phyloP scores from a whole-genome alignment of 2,797 vertebrate species.

The Catamblyrhynchus diadema region DNA sequence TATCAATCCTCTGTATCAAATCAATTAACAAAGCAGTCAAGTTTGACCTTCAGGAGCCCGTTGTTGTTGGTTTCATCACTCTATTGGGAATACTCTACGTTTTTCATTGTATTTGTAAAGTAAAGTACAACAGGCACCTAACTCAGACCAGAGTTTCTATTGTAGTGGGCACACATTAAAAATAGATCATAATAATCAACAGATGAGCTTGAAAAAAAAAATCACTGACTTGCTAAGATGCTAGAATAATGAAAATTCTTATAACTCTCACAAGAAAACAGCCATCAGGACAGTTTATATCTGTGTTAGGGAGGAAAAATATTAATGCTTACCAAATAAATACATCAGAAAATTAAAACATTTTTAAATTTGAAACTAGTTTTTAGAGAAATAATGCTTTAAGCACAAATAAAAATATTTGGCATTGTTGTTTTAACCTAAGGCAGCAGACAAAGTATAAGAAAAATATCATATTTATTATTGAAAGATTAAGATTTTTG shows the following conservation, averaged over 20 bases:
- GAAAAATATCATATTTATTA: neutral
- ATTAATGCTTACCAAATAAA: neutral
- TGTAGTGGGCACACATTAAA: neutral
- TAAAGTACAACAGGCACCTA: neutral
- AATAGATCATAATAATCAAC: neutral
- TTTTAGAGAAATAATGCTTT: neutral
- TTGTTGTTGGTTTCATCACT: neutral
- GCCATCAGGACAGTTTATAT: neutral
- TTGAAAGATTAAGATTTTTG: neutral
- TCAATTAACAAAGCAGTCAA: neutral
- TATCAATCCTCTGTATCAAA: neutral
- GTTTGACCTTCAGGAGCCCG: neutral
- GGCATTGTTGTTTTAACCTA: neutral
- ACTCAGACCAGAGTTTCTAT: neutral
- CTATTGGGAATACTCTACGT: neutral
- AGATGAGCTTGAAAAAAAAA: neutral
- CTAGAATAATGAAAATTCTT: neutral
- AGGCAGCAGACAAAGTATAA: neutral
- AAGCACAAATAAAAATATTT: neutral
- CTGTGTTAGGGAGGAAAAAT: neutral
- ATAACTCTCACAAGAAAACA: neutral
- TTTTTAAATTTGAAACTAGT: neutral
- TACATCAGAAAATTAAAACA: neutral
- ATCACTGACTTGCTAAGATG: neutral
- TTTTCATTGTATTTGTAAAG: neutral